Base-by-base conservation (phyloP, 2,113 vertebrate species). In the Cygnus atratus region DNA sequence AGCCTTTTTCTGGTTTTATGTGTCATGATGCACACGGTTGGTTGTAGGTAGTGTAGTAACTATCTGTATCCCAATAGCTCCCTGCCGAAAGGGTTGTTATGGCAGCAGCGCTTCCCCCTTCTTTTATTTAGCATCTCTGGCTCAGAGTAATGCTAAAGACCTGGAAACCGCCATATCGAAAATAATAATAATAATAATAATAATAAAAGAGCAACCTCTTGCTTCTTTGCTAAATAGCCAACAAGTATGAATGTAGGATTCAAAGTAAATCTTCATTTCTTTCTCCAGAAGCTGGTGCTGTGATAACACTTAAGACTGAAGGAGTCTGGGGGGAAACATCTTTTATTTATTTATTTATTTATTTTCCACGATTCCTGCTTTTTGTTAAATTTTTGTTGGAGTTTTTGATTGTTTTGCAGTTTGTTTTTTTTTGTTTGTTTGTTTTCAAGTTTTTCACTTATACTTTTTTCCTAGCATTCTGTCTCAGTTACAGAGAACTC, bases 81-180 rank as follows among this genome's bases (percentile, higher is more conserved):
- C 84, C 54, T 74, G 75, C 65, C 17, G 82, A 97, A 97, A 97
- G 97, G 97, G 97, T 98, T 97, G 96, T 95, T 97, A 97, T 95
- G 93, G 94, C 88, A 96, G 90, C 71, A 77, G 92, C 7, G 9
- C 39, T 94, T 84, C 52, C 77, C 17, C 16, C 57, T 66, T 58
- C 44, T 93, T 90, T 87, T 77, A 52, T 84, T 71, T 84, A 87
- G 55, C 48, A 61, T 92, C 31, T 58, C 43, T 80, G 73, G 43
- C 57, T 59, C n/a, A 25, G 54, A 31, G 35, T 77, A 58, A 41
- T 66, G 66, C 61, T 87, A 65, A 87, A 70, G 84, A 94, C 52
- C 88, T 65, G 81, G 55, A 91, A 85, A 75, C 8, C 43, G 66
- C 55, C 26, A 59, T n/a, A 59, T 55, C 70, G 25, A n/a, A 41